Conservation (phyloP, 2,888 invertebrate genomes). For the Lamproptera curius region DNA sequence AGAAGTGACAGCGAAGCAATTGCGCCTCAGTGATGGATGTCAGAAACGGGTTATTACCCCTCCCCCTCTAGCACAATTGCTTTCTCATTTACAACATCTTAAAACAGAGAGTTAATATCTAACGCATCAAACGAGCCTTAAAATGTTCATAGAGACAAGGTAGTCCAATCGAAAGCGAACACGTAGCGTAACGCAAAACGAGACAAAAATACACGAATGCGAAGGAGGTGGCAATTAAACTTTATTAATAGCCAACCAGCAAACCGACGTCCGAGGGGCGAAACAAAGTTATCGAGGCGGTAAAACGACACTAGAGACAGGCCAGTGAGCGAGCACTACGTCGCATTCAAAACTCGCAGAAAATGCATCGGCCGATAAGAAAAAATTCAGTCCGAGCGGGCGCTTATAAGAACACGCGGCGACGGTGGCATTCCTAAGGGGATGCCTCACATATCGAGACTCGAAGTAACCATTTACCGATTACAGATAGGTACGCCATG, state of each 20-base stretch:
- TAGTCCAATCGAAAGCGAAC: too few species aligned
- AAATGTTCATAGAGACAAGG: too few species aligned
- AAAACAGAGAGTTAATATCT: too few species aligned
- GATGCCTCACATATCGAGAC: constrained; percentile 72
- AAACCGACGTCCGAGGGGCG: constrained; percentile 7
- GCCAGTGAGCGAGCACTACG: constrained; percentile 36
- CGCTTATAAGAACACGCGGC: constrained; percentile 71
- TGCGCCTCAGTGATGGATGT: constrained; percentile 72
- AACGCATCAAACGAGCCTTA: too few species aligned
- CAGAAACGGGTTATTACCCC: constrained; percentile 60
- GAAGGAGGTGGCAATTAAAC: neutral
- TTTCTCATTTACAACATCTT: neutral
- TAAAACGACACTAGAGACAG: constrained; percentile 39
- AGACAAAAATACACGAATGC: too few species aligned
- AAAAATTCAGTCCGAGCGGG: constrained; percentile 71
- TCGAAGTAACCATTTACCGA: constrained; percentile 76
- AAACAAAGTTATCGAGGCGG: constrained; percentile 17
- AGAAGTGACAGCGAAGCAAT: constrained; percentile 73
- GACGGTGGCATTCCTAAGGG: constrained; percentile 70
- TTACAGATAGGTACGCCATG: constrained; percentile 74
- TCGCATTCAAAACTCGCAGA: constrained; percentile 72
- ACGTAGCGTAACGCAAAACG: too few species aligned
- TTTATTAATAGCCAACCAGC: neutral
- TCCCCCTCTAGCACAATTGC: constrained; percentile 36
- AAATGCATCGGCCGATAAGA: constrained; percentile 74